Evolutionary conservation across 2,113 vertebrate species (phyloP), one percentile per base, ranked within the genome.

Genomic region (Microtus ochrogaster): DNA sequence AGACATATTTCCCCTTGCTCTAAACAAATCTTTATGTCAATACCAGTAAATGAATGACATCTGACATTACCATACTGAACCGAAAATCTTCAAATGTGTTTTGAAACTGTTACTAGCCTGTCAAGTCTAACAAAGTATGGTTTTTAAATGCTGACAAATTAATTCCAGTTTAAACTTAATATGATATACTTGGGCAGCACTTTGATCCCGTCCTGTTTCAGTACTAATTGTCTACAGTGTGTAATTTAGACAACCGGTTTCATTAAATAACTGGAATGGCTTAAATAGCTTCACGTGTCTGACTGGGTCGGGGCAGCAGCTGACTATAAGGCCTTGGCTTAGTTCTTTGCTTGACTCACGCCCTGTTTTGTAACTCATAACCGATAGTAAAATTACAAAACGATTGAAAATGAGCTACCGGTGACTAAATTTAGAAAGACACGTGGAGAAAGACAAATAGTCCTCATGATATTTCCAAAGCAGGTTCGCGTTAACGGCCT

Each of bases 291-390:
- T n/a, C 24, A 10, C 0, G 0, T 68, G 55, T 79, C 30, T 47
- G n/a, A 66, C 66, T 0, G 28, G 61, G 39, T 44, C 61, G 58
- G 10, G 8, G 22, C 61, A 65, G 9, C 68, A 73, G 41, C 82
- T 22, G 86, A 78, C 73, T 83, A 12, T 55, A 94, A 33, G 16
- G 28, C 39, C 72, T 49, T 44, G 73, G 44, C 44, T 58, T 82
- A 13, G 2, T 68, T 36, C 10, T 9, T 24, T 13, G 22, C 39
- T 66, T 90, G 77, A 96, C 73, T 94, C 66, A 66, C 3, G 7
- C n/a, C 87, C 92, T 88, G 70, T 61, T 96, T 89, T 44, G 30
- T 92, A 89, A 91, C 17, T 83, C 33, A 85, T 89, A 89, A 91
- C 28, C 21, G 73, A 70, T 24, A 61, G 63, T 82, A 90, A 72